Conservation (phyloP, 2,888 invertebrate species). For the Calliphora vomitoria region DNA sequence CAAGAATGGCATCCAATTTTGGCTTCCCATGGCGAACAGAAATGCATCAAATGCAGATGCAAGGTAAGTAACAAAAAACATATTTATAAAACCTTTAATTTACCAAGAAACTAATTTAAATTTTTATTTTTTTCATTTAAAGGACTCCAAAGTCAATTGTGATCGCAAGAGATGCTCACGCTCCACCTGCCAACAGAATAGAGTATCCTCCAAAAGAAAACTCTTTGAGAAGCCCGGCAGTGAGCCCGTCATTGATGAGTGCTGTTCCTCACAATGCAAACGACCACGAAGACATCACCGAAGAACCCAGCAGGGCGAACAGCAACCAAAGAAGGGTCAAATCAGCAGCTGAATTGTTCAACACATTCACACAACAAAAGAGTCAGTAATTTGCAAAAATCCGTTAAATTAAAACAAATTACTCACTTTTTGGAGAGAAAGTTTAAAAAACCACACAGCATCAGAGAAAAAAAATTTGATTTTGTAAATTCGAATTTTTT, state of each 20-base stretch:
- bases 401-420: conserved; percentile 25
- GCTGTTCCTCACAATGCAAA: conserved; percentile 83
- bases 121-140: conserved; percentile 73
- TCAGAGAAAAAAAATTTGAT: conserved; percentile 41
- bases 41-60: conserved; percentile 96
- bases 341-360: conserved; percentile 72
- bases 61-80: conserved; percentile 87
- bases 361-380: conserved; percentile 16
- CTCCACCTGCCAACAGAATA: conserved; percentile 80
- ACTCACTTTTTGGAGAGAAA: conserved; percentile 52
- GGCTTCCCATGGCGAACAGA: conserved; percentile 93
- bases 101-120: not conserved
- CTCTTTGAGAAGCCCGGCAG: conserved; percentile 89
- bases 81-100: not conserved
- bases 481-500: conserved; percentile 55
- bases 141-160: conserved; percentile 93
- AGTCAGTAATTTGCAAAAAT: conserved; percentile 36
- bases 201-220: conserved; percentile 80
- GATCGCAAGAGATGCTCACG: conserved; percentile 88
- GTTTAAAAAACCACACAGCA: conserved; percentile 17
- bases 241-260: conserved; percentile 84
- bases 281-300: conserved; percentile 83
- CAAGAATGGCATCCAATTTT: conserved; percentile 95
- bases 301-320: conserved; percentile 78
- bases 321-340: conserved; percentile 61